These are phyloP conservation scores for Luperina testacea DNA, from an alignment of 2,888 invertebrate species.

Conservation along the genomic window DNA sequence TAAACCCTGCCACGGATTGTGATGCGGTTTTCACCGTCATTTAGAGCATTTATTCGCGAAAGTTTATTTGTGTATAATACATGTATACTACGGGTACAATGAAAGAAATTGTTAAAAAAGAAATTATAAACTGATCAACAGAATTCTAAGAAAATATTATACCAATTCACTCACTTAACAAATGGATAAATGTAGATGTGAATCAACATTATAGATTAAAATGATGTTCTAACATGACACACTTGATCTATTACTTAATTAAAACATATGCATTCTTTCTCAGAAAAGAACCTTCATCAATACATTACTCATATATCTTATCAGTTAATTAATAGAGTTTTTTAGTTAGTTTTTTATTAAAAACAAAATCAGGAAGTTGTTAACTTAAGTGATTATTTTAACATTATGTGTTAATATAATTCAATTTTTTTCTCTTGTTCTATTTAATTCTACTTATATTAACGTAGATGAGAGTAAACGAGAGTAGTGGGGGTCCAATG, in stretches of 20 bases:
- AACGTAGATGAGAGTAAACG: not conserved
- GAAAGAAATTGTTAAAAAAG: not conserved
- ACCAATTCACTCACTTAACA: constrained; percentile 9
- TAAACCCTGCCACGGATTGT: too few species aligned
- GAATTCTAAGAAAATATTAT: constrained; percentile 6
- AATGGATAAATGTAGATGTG: constrained; percentile 39
- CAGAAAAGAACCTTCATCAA: constrained; percentile 16
- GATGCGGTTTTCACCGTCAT: too few species aligned
- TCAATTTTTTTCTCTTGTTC: constrained; percentile 6
- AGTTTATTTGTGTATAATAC: too few species aligned
- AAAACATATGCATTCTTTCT: constrained; percentile 21
- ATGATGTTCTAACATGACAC: constrained; percentile 12
- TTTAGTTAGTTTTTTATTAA: constrained; percentile 20
- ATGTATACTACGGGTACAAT: not conserved
- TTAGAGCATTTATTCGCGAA: too few species aligned
- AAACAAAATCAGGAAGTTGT: constrained; percentile 48
- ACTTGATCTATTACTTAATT: constrained; percentile 27
- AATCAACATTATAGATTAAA: constrained; percentile 27
- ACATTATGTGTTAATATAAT: not conserved
- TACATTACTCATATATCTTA: constrained; percentile 23
- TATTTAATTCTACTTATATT: not conserved
- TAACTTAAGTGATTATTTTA: constrained; percentile 22
- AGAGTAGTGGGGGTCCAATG: not conserved
- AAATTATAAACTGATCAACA: not conserved
- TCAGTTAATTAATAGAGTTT: constrained; percentile 31